phyloP scores from a whole-genome alignment of 2,113 vertebrate species.

The human (Homo sapiens) region DNA sequence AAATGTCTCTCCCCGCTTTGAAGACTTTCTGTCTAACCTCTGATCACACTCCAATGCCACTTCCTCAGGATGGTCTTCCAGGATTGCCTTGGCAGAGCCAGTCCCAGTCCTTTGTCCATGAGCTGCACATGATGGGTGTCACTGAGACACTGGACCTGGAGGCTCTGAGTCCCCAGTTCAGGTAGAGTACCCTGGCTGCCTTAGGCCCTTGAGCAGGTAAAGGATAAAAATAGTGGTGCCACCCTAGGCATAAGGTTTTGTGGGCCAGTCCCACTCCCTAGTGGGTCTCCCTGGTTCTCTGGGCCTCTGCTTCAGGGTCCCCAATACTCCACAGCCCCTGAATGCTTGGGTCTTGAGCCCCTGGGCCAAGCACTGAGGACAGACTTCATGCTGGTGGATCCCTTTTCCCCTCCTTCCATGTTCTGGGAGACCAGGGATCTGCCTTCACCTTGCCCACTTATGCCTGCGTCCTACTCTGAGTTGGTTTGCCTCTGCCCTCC shows the following conservation, averaged over 20 bases:
- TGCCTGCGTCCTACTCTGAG: not conserved
- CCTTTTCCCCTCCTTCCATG: not conserved
- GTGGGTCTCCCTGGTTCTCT: not conserved
- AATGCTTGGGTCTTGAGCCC: too few relatives aligned
- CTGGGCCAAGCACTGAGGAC: not conserved
- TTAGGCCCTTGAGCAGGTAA: not conserved
- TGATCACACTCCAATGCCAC: not conserved
- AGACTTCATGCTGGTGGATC: not conserved
- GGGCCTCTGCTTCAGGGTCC: not conserved
- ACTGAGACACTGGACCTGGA: not conserved
- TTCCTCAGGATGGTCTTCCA: not conserved
- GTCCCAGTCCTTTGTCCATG: too few relatives aligned
- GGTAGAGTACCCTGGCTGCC: not conserved
- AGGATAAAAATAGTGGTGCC: not conserved
- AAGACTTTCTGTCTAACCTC: not conserved
- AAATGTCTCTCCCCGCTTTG: not conserved
- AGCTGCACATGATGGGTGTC: accelerated
- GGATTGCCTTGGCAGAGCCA: not conserved
- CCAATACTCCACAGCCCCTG: not conserved
- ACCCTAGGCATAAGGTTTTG: not conserved
- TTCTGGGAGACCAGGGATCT: not conserved
- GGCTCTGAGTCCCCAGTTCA: not conserved
- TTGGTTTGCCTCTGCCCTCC: not conserved
- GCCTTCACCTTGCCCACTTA: not conserved
- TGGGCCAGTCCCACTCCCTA: not conserved